Percentiles rank a stretch among this genome's conserved stretches.
Conservation (phyloP, 2,113 vertebrate genomes). For the Colinus virginianus region DNA sequence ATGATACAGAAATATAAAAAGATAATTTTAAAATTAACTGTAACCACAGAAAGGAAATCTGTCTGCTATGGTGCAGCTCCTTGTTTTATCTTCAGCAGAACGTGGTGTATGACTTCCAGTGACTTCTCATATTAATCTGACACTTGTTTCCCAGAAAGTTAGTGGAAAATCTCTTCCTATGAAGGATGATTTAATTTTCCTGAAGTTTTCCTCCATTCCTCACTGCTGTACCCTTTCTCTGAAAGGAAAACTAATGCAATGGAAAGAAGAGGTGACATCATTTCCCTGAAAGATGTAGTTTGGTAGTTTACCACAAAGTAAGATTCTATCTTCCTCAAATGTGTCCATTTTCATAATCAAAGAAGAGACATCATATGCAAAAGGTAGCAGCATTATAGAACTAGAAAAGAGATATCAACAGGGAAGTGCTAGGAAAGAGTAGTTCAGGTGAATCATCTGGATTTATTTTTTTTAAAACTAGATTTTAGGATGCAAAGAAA, state of each 20-base stretch:
- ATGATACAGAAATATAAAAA: background rate
- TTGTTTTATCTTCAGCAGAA: background rate
- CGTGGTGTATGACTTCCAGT: background rate
- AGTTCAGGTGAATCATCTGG: background rate
- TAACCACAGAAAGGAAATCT: background rate
- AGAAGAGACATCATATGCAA: background rate
- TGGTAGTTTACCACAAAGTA: background rate
- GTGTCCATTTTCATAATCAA: background rate
- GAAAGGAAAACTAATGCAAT: background rate
- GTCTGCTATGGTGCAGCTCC: background rate
- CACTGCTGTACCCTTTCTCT: background rate
- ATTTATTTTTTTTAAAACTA: background rate
- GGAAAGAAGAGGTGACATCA: background rate
- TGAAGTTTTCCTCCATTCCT: background rate
- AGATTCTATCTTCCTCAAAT: background rate
- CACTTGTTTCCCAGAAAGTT: background rate
- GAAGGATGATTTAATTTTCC: background rate
- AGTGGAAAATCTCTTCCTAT: background rate
- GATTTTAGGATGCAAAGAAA: background rate
- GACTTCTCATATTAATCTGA: background rate
- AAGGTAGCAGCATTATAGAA: rapidly evolving
- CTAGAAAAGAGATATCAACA: background rate
- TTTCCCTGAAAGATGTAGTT: background rate
- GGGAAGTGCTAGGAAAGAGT: background rate
- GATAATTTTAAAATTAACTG: background rate